Evolutionary conservation across 2,888 invertebrate genomes (phyloP), one percentile per base, ranked within the genome.

Genomic region (Elmis aenea): DNA sequence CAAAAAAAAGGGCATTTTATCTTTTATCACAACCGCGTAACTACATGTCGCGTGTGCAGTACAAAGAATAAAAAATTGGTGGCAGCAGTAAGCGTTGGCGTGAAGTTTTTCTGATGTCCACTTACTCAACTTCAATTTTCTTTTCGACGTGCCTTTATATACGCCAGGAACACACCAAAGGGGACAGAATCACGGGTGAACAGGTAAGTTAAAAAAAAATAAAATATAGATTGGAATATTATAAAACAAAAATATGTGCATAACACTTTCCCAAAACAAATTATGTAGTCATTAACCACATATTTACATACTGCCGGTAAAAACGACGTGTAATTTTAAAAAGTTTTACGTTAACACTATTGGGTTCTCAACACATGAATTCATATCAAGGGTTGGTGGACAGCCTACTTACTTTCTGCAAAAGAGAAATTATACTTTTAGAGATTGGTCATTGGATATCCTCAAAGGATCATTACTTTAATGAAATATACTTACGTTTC

Each of bases 401-500:
- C n/a, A n/a, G n/a, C n/a, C n/a, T n/a, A 72, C 72, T 72, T 72
- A 72, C 72, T 72, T 72, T 67, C 72, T 72, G 72, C 34, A 72
- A 72, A 64, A 57, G 60, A 56, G 62, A 64, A 64, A 44, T 4
- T n/a, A n/a, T n/a, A n/a, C n/a, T n/a, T n/a, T n/a, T n/a, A n/a
- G n/a, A n/a, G n/a, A n/a, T n/a, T n/a, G n/a, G n/a, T n/a, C n/a
- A n/a, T n/a, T n/a, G n/a, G n/a, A n/a, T n/a, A n/a, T n/a, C n/a
- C n/a, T n/a, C n/a, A n/a, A n/a, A n/a, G n/a, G n/a, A n/a, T n/a
- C n/a, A n/a, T n/a, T n/a, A n/a, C n/a, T n/a, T n/a, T n/a, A n/a
- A n/a, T n/a, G n/a, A n/a, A n/a, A n/a, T n/a, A 13, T 57, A 83
- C 83, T 83, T 80, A 84, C 84, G 77, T 77, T 70, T 78, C 78